Evolutionary conservation across 2,888 invertebrate genomes (phyloP).

Genomic region (Cryptus viduatorius): DNA sequence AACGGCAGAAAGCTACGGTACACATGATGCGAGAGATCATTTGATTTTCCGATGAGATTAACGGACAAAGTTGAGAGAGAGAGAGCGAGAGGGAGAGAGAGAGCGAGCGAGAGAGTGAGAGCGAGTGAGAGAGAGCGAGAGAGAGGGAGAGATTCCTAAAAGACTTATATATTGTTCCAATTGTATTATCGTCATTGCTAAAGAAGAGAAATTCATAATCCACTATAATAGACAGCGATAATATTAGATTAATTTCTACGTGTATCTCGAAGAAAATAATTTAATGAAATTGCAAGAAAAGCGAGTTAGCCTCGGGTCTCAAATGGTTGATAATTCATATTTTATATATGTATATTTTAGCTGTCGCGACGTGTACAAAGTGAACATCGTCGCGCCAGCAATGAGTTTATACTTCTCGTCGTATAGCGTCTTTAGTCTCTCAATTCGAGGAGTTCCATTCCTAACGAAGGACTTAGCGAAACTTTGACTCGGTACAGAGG

Average conservation of each 20-base stretch:
- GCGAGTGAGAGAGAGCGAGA: too few relatives aligned
- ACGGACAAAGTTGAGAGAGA: conserved; percentile 22
- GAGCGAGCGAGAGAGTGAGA: too few relatives aligned
- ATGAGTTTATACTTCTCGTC: conserved; percentile 49
- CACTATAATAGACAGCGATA: not conserved
- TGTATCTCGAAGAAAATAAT: not conserved
- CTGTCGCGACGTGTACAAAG: not conserved
- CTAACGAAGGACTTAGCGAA: conserved; percentile 67
- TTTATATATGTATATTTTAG: not conserved
- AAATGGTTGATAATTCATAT: conserved; percentile 30
- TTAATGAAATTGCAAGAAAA: not conserved
- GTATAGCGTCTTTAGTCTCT: conserved; percentile 41
- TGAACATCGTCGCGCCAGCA: conserved; percentile 20
- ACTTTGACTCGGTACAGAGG: conserved; percentile 49
- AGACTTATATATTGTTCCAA: not conserved
- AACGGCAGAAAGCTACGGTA: conserved; percentile 53
- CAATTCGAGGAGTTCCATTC: conserved; percentile 61
- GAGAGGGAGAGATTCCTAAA: too few relatives aligned
- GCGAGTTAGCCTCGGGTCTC: not conserved
- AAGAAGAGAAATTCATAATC: not conserved
- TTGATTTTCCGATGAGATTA: conserved; percentile 20
- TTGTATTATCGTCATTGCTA: not conserved
- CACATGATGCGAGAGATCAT: conserved; percentile 48
- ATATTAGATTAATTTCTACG: not conserved
- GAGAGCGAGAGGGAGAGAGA: too few relatives aligned